phyloP scores from a whole-genome alignment of 2,888 invertebrate genomes.

The Venusia cambrica region DNA sequence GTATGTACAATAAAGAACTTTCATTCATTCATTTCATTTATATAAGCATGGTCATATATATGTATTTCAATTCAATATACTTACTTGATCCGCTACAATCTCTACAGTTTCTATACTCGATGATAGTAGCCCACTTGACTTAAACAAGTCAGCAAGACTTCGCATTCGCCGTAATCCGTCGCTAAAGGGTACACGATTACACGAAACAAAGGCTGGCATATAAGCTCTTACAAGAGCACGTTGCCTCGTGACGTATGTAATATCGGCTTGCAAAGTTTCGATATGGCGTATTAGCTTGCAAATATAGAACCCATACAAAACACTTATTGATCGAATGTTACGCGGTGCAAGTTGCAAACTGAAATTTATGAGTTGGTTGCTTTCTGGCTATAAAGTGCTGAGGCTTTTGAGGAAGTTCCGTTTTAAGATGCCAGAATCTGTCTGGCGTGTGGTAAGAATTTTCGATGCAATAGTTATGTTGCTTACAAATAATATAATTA shows the following conservation, averaged over 20 bases:
- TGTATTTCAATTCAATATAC: too few relatives aligned
- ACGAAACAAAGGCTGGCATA: constrained; percentile 18
- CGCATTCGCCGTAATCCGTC: constrained; percentile 15
- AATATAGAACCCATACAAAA: constrained; percentile 79
- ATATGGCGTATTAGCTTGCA: constrained; percentile 76
- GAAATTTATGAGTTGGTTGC: constrained; percentile 66
- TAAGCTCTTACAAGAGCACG: constrained; percentile 29
- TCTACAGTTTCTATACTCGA: constrained; percentile 7
- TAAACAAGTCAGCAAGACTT: constrained; percentile 12
- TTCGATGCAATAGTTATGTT: too few relatives aligned
- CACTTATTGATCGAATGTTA: constrained; percentile 77
- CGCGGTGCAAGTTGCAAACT: constrained; percentile 75
- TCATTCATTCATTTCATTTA: too few relatives aligned
- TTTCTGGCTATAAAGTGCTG: constrained; percentile 43
- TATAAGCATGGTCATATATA: too few relatives aligned
- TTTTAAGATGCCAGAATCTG: background rate
- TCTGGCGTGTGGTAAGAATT: too few relatives aligned
- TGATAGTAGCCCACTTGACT: constrained; percentile 17
- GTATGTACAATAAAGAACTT: too few relatives aligned
- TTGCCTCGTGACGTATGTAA: constrained; percentile 54
- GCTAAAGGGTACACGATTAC: constrained; percentile 30
- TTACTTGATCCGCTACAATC: too few relatives aligned
- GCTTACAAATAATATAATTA: too few relatives aligned
- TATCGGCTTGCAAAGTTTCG: constrained; percentile 67
- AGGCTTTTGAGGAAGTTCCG: constrained; percentile 1